Base-by-base conservation (phyloP, 2,113 vertebrate species). In the Empidonax traillii region DNA sequence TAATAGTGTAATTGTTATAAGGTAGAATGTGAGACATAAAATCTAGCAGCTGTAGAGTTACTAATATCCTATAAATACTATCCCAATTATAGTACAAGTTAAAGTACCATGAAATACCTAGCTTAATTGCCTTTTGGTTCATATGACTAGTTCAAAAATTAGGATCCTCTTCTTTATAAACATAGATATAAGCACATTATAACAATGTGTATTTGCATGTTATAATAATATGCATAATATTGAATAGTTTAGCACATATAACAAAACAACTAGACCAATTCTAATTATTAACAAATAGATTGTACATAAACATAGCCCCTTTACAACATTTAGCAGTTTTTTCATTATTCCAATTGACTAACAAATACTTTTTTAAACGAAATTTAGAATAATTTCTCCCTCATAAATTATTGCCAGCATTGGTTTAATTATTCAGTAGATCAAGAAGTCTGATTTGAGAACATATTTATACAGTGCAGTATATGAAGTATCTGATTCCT, bases 111-210 rank as follows among this genome's bases (percentile, higher is more conserved):
- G 55, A 55, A 95, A 93, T 80, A 92, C 44, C 39, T 47, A 89
- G n/a, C 52, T 97, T 97, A 96, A 96, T 81, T 97, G 49, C 62
- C 66, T 82, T 39, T 94, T 95, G 88, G 67, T 94, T 96, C 95
- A 15, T 89, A 77, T 3, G 6, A 21, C 35, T 77, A 92, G 61
- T 63, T 93, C 20, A 27, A 96, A 96, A 93, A 96, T 85, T 30
- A 91, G 37, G 24, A 88, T 35, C 46, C 7, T 96, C 62, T 94
- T 87, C 73, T 94, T 95, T 85, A 46, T 43, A 89, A 88, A 49
- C 31, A 53, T 33, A 95, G 43, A 39, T 37, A 85, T 72, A 95
- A 79, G 27, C 21, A 77, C 28, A 75, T 85, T 94, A 61, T 89
- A 95, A 74, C 9, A 58, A 49, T 17, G 22, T 84, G 31, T 30